Percentiles rank a stretch among this genome's conserved stretches.
phyloP scores from a whole-genome alignment of 1,140 invertebrate genomes.

The Drosophila seguyi region DNA sequence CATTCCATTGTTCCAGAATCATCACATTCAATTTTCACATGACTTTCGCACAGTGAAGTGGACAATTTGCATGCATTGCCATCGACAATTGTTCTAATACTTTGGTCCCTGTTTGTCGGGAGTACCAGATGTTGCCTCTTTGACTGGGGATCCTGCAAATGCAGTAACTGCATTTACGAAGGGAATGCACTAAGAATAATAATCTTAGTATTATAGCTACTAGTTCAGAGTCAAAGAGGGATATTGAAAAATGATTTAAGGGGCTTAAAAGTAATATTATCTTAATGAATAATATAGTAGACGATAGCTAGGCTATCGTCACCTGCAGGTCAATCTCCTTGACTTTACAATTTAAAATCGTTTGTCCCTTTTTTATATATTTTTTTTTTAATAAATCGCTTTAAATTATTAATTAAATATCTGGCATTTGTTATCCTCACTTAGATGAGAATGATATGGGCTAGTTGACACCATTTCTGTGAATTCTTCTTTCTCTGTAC shows the following conservation, averaged over 20 bases:
- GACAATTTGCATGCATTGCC: slow-evolving; percentile 66
- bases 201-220: too few species aligned
- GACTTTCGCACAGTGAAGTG: slow-evolving; percentile 9
- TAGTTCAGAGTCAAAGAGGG: background rate
- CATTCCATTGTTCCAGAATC: background rate
- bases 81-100: slow-evolving; percentile 78
- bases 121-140: slow-evolving; percentile 23
- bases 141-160: slow-evolving; percentile 8
- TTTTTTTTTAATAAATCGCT: background rate
- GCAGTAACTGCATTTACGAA: slow-evolving; percentile 6
- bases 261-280: too few species aligned
- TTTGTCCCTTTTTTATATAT: too few species aligned
- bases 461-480: background rate
- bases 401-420: background rate
- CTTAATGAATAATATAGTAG: too few species aligned
- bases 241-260: too few species aligned
- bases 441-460: background rate
- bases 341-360: background rate
- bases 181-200: background rate
- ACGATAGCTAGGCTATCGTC: background rate
- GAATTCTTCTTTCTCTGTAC: slow-evolving; percentile 2
- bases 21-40: slow-evolving; percentile 30
- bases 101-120: slow-evolving; percentile 49
- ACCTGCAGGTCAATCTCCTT: background rate
- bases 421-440: background rate